Conservation (phyloP, 2,113 vertebrate species). For the Hoplias malabaricus region DNA sequence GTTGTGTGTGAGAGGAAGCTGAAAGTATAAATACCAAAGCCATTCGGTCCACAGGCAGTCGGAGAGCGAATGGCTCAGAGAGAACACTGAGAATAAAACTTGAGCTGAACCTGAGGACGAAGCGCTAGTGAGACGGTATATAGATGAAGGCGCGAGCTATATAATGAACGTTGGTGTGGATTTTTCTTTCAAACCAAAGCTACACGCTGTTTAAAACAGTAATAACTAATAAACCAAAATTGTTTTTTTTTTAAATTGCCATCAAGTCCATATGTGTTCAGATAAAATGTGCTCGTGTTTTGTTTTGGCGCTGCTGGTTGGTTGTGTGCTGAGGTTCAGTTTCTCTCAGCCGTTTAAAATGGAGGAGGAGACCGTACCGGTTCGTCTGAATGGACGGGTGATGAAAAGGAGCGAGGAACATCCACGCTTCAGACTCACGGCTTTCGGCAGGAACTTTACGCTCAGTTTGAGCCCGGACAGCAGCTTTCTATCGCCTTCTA, state of each 20-base stretch:
- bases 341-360: conserved; percentile 37
- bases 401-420: conserved; percentile 52
- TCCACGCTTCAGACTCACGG: conserved; percentile 63
- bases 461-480: conserved; percentile 74
- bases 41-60: conserved; percentile 28
- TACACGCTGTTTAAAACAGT: too few species aligned
- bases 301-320: conserved; percentile 33
- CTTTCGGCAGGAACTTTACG: conserved; percentile 72
- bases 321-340: conserved; percentile 51
- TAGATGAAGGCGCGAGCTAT: background rate
- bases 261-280: background rate
- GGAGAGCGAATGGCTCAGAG: conserved; percentile 13
- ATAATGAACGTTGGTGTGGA: background rate
- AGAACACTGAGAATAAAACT: background rate
- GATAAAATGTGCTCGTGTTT: conserved; percentile 36
- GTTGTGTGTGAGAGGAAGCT: conserved; percentile 78
- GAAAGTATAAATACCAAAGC: conserved; percentile 82
- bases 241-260: background rate
- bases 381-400: conserved; percentile 41
- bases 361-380: conserved; percentile 56
- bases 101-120: background rate
- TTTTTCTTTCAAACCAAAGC: background rate
- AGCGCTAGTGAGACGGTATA: background rate
- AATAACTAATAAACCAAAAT: too few species aligned
- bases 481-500: conserved; percentile 71